These are phyloP conservation scores for Caenorhabditis doughertyi DNA, from an alignment of 2,888 invertebrate species.

Conservation along the genomic window DNA sequence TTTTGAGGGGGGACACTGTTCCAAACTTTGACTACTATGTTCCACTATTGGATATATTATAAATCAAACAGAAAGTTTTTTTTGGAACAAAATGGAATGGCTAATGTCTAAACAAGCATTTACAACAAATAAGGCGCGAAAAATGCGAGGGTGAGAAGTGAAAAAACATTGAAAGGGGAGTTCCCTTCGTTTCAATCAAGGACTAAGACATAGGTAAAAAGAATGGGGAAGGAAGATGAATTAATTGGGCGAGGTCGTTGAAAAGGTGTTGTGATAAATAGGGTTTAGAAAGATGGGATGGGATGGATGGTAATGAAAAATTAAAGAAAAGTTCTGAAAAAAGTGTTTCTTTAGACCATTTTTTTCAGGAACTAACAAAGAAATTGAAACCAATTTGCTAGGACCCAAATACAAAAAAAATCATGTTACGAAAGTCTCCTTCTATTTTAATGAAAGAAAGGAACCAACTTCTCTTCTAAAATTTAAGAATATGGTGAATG, in stretches of 20 bases:
- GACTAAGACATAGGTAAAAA: conserved; percentile 13
- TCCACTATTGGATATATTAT: no score
- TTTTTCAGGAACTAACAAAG: no score
- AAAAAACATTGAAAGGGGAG: no score
- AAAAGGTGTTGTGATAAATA: background rate
- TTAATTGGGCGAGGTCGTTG: conserved; percentile 46
- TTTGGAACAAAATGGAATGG: background rate
- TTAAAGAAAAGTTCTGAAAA: no score
- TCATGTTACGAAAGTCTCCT: background rate
- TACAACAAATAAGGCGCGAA: conserved; percentile 46
- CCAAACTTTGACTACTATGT: no score
- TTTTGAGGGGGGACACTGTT: no score
- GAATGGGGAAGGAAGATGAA: conserved; percentile 6
- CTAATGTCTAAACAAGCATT: conserved; percentile 37
- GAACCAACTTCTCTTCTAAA: no score
- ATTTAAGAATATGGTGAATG: conserved; percentile 7
- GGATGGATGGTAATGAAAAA: no score
- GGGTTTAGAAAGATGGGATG: background rate
- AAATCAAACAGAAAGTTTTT: no score
- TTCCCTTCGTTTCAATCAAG: background rate
- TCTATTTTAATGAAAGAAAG: no score
- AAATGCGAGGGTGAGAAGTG: background rate
- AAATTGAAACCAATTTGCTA: no score
- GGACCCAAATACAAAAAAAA: background rate
- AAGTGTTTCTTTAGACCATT: no score